Evolutionary conservation across 2,888 invertebrate genomes (phyloP).

Genomic region (Agrotis clavis): DNA sequence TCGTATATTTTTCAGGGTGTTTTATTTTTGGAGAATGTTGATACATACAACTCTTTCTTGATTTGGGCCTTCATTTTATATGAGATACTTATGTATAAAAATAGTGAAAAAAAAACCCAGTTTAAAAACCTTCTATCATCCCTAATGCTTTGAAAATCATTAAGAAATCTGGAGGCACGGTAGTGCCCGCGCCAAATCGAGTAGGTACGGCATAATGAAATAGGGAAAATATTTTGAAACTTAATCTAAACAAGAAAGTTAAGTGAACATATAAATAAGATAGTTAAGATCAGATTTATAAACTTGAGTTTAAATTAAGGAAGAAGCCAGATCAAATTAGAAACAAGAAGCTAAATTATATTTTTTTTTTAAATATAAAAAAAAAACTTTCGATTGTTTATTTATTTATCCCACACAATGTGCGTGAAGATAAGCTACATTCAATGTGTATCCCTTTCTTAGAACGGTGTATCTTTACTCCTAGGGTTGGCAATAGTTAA

Average conservation of each 20-base stretch:
- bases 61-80: no score
- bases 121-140: no score
- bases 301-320: background rate
- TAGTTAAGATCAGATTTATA: no score
- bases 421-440: conserved; percentile 29
- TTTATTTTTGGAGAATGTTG: background rate
- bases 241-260: no score
- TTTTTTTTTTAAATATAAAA: background rate
- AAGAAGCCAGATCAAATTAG: background rate
- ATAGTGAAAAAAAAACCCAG: background rate
- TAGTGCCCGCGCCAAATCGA: no score
- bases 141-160: no score
- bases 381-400: background rate
- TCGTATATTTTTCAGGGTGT: conserved; percentile 12
- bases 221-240: no score
- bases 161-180: no score
- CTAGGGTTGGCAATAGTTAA: conserved; percentile 26
- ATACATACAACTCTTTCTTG: no score
- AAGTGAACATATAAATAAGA: no score
- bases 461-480: conserved; percentile 37
- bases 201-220: no score
- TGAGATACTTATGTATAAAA: background rate
- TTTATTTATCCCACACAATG: conserved; percentile 14
- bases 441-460: conserved; percentile 36
- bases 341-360: background rate